Evolutionary conservation across 2,113 vertebrate species (phyloP), one percentile per base, ranked within the genome.

Genomic region (Girardinichthys multiradiatus): DNA sequence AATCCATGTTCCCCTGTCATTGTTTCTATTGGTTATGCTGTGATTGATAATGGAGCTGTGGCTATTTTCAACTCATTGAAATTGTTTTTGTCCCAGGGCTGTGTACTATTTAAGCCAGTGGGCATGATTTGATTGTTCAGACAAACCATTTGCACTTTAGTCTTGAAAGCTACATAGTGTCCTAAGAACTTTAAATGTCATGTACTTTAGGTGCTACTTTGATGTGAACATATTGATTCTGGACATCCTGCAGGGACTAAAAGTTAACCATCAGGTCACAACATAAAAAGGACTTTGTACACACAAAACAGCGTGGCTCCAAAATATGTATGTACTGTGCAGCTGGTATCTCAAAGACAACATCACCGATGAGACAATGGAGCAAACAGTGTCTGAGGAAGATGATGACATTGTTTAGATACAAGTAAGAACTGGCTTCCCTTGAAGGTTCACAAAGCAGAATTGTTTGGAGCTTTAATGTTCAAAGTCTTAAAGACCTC

Each of bases 401-500:
- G 83, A 86, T 60, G 79, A 86, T 64, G 77, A 62, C 69, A 79
- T 85, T 79, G 83, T 79, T 75, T 68, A 72, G 74, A 78, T 26
- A 59, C 17, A 65, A 63, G 51, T 17, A 17, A 80, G 73, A 81
- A 59, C 71, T 71, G 1, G 57, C 61, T 82, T 87, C 83, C 72
- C 69, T 37, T 69, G 33, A 70, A 60, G 63, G 71, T 57, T 74
- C 37, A 75, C 48, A 72, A 74, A 81, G 60, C 37, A 37, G 31
- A 81, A 69, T 67, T 21, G 26, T 80, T 72, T 28, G 19, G n/a
- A 24, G 11, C 59, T 70, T 68, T 79, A 17, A 65, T 77, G 84
- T 85, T 91, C 80, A 91, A 89, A 90, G 89, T 45, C 2, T 57
- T 59, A 54, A 82, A 62, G 59, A 54, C 58, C 70, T 54, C n/a